phyloP scores from a whole-genome alignment of 2,797 vertebrate species.

The Saxicola maurus region DNA sequence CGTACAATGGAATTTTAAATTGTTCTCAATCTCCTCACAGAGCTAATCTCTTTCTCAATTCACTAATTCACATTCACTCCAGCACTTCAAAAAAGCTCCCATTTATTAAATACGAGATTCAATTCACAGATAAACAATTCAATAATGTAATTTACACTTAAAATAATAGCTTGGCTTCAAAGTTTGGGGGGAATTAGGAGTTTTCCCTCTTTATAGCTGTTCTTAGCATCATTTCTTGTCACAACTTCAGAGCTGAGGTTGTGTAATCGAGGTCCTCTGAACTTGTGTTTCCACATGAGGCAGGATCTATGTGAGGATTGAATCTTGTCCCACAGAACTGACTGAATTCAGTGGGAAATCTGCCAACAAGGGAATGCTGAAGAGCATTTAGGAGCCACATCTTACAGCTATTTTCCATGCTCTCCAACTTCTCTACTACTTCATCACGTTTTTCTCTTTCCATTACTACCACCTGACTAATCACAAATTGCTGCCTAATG shows the following conservation, averaged over 20 bases:
- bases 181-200: not conserved
- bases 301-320: not conserved
- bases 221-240: not conserved
- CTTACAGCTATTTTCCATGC: not conserved
- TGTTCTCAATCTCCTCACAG: not conserved
- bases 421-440: not conserved
- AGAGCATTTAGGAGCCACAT: not conserved
- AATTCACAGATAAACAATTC: conserved; percentile 21
- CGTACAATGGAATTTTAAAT: not conserved
- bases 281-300: not conserved
- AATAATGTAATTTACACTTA: conserved; percentile 32
- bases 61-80: conserved; percentile 20
- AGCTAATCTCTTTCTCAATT: conserved; percentile 18
- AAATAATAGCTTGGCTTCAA: conserved; percentile 15
- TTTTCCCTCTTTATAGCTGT: not conserved
- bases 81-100: not conserved
- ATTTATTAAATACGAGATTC: conserved; percentile 36
- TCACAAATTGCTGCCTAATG: conserved; percentile 39
- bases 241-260: not conserved
- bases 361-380: not conserved
- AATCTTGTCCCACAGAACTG: not conserved
- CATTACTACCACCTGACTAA: not conserved
- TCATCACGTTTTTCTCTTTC: not conserved
- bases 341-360: not conserved
- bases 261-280: not conserved